Percentiles rank a stretch among this genome's conserved stretches.
Evolutionary conservation across 2,888 invertebrate species (phyloP).

Genomic region (Syrphus vitripennis): DNA sequence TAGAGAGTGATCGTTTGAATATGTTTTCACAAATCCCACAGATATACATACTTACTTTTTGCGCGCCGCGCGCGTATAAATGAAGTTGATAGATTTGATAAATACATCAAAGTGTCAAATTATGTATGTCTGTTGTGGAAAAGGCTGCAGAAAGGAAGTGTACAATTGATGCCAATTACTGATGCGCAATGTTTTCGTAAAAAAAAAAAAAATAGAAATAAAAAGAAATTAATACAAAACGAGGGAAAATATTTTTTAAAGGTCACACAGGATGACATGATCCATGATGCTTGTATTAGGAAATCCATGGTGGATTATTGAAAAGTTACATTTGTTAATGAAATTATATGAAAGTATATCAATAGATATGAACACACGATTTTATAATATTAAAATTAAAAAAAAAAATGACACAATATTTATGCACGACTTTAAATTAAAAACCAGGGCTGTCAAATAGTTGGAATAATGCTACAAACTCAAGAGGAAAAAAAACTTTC

Average conservation of each 20-base stretch:
- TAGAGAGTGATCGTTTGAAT: slow-evolving; percentile 45
- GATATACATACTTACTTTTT: slow-evolving; percentile 36
- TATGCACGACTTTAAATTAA: background rate
- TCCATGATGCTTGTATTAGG: slow-evolving; percentile 20
- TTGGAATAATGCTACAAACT: no score
- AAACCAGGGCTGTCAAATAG: background rate
- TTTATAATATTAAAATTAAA: slow-evolving; percentile 32
- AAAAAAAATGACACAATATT: background rate
- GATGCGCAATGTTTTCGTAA: slow-evolving; percentile 8
- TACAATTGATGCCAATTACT: slow-evolving; percentile 50
- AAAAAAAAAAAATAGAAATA: background rate
- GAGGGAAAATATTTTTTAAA: slow-evolving; percentile 12
- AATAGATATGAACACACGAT: slow-evolving; percentile 27
- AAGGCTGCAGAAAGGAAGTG: background rate
- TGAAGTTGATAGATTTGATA: slow-evolving; percentile 68
- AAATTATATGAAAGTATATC: slow-evolving; percentile 55
- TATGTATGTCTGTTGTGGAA: slow-evolving; percentile 16
- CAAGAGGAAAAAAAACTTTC: no score
- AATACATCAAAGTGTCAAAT: slow-evolving; percentile 71
- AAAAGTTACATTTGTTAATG: slow-evolving; percentile 24
- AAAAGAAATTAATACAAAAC: no score
- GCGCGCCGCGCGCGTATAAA: slow-evolving; percentile 15
- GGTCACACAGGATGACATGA: slow-evolving; percentile 60
- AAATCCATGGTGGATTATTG: background rate
- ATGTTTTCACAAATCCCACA: slow-evolving; percentile 59